Evolutionary conservation across 2,888 invertebrate species (phyloP).

Genomic region (Magallana nippona): DNA sequence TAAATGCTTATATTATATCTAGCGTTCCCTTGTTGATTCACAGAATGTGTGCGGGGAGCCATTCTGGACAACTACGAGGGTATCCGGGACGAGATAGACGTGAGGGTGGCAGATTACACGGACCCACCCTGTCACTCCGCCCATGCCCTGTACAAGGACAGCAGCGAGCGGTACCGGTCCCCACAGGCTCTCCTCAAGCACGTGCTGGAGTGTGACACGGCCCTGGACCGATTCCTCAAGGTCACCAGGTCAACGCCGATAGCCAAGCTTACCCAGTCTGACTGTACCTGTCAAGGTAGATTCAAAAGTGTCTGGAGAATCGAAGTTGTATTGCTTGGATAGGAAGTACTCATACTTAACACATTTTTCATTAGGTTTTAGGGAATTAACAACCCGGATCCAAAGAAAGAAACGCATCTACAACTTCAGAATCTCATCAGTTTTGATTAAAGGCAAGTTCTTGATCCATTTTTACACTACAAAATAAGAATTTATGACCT

Average conservation of each 20-base stretch:
- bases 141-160: not conserved
- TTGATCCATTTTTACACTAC: not conserved
- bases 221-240: not conserved
- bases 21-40: not conserved
- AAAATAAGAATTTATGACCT: too few relatives aligned
- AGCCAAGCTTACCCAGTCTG: not conserved
- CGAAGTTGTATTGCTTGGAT: not conserved
- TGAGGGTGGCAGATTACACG: not conserved
- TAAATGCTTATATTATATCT: too few relatives aligned
- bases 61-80: not conserved
- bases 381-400: not conserved
- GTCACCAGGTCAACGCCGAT: not conserved
- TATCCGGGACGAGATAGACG: not conserved
- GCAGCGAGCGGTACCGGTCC: not conserved
- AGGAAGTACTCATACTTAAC: not conserved
- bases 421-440: not conserved
- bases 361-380: not conserved
- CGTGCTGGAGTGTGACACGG: conserved; percentile 17
- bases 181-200: conserved; percentile 11
- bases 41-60: not conserved
- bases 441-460: not conserved
- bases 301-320: not conserved
- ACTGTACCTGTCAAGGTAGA: not conserved
- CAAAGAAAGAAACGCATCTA: not conserved
- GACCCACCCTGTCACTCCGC: conserved; percentile 6